These are phyloP conservation scores for Erannis defoliaria DNA, from an alignment of 2,888 invertebrate genomes.

Conservation along the genomic window DNA sequence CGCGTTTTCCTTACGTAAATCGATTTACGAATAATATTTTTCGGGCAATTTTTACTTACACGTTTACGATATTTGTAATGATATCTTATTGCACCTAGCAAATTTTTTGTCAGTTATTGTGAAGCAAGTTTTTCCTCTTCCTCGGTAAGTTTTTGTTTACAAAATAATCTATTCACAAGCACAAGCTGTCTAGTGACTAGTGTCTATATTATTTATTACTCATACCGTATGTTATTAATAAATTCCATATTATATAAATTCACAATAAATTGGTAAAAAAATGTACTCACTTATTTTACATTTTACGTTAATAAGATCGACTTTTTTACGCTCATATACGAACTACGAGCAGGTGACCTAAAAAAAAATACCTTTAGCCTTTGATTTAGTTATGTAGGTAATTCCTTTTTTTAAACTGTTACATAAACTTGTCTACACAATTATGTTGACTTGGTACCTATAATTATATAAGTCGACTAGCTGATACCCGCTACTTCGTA, in stretches of 20 bases:
- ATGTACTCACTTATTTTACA: too few species aligned
- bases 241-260: background rate
- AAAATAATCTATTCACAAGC: background rate
- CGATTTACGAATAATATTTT: constrained; percentile 49
- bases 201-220: background rate
- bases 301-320: too few species aligned
- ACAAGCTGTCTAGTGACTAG: too few species aligned
- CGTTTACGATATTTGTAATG: constrained; percentile 8
- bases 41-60: constrained; percentile 24
- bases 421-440: background rate
- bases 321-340: too few species aligned
- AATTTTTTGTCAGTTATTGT: constrained; percentile 9
- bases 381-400: too few species aligned
- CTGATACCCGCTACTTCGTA: too few species aligned
- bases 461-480: too few species aligned
- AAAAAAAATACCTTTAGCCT: too few species aligned
- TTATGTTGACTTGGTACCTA: background rate
- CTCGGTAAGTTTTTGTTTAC: constrained; percentile 38
- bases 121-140: constrained; percentile 10
- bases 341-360: too few species aligned
- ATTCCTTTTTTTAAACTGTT: too few species aligned
- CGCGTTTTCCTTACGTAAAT: constrained; percentile 62
- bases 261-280: too few species aligned
- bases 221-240: background rate
- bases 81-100: constrained; percentile 8